Evolutionary conservation across 2,797 vertebrate genomes (phyloP).

Genomic region (Bovichtus variegatus): DNA sequence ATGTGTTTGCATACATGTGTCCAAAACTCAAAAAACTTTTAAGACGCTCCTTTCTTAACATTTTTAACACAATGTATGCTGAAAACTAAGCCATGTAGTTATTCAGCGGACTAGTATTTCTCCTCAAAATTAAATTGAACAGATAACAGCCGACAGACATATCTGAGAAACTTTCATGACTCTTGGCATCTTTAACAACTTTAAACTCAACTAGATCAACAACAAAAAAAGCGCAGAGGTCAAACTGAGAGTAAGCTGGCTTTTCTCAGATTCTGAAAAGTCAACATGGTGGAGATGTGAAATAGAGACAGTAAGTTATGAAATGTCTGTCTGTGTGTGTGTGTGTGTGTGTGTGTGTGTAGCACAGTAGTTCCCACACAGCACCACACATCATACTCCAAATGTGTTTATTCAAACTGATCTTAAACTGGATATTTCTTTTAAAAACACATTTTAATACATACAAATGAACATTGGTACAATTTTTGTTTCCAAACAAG

Average conservation of each 20-base stretch:
- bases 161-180: not conserved
- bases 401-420: not conserved
- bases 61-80: not conserved
- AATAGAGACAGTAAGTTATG: not conserved
- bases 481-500: no score
- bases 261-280: conserved; percentile 20
- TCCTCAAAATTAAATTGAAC: not conserved
- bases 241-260: not conserved
- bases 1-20: no score
- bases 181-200: not conserved
- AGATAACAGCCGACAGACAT: not conserved
- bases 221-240: not conserved
- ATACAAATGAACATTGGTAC: no score
- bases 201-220: not conserved
- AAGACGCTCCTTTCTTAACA: no score
- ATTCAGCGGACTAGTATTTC: not conserved
- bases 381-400: not conserved
- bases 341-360: not conserved
- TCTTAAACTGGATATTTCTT: no score
- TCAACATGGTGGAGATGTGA: conserved; percentile 31
- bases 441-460: no score
- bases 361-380: not conserved
- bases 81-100: not conserved
- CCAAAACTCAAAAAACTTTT: no score
- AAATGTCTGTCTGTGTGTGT: not conserved